phyloP scores from a whole-genome alignment of 2,113 vertebrate species.

The Microcebus murinus region DNA sequence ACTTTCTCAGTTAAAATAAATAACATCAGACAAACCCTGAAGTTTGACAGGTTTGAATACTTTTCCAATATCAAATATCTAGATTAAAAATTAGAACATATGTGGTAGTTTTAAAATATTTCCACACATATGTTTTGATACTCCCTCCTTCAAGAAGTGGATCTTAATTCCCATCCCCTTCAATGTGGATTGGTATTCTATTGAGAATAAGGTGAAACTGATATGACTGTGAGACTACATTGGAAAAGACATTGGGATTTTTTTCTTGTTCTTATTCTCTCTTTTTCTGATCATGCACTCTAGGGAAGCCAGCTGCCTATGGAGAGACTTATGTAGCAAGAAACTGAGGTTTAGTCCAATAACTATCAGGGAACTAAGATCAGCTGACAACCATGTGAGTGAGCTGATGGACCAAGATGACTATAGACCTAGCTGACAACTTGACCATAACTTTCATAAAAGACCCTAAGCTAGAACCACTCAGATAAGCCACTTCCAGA shows the following conservation, averaged over 20 bases:
- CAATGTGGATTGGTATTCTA: not conserved
- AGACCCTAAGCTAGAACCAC: fast-evolving
- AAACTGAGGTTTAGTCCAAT: not conserved
- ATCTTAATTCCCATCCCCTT: not conserved
- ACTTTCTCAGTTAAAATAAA: not conserved
- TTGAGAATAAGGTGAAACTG: not conserved
- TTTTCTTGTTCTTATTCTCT: not conserved
- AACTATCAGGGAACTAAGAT: not conserved
- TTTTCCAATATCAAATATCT: not conserved
- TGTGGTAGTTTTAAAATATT: not conserved
- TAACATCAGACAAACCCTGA: not conserved
- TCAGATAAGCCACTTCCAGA: not conserved
- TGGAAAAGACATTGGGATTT: not conserved
- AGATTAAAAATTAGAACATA: not conserved
- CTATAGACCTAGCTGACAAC: not conserved
- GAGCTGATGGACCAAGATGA: not conserved
- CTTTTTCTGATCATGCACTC: not conserved
- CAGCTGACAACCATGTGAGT: not conserved
- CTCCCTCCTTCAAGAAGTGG: not conserved
- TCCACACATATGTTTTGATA: not conserved
- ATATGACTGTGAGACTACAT: not conserved
- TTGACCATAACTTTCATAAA: not conserved
- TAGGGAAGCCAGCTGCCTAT: not conserved
- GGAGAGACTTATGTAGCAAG: not conserved
- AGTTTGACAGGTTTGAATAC: not conserved